Conservation (phyloP, 2,113 vertebrate species). For the Perca flavescens region DNA sequence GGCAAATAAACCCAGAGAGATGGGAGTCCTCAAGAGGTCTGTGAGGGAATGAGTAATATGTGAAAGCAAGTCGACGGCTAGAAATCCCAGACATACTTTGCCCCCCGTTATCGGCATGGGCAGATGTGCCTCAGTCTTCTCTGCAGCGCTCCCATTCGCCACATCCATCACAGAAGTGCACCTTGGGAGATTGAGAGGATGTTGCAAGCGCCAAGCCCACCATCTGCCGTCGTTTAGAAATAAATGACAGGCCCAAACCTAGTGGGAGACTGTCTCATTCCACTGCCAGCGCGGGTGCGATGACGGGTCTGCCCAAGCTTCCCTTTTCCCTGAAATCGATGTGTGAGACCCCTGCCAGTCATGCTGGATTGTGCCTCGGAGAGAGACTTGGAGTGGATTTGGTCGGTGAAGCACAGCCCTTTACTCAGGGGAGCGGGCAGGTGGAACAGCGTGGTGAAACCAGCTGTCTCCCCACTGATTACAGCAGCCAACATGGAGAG, state of each 20-base stretch:
- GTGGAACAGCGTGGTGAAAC: slow-evolving; percentile 76
- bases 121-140: slow-evolving; percentile 81
- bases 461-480: slow-evolving; percentile 80
- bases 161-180: slow-evolving; percentile 83
- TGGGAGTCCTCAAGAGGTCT: slow-evolving; percentile 55
- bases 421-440: slow-evolving; percentile 77
- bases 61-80: slow-evolving; percentile 54
- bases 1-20: slow-evolving; percentile 62
- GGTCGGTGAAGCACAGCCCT: slow-evolving; percentile 75
- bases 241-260: slow-evolving; percentile 82
- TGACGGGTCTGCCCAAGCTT: slow-evolving; percentile 75
- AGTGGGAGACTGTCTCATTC: slow-evolving; percentile 79
- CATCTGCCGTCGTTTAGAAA: slow-evolving; percentile 85
- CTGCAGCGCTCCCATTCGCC: slow-evolving; percentile 72
- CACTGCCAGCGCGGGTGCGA: slow-evolving; percentile 68
- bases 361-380: slow-evolving; percentile 64
- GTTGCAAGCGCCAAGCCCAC: slow-evolving; percentile 76
- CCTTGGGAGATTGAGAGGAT: slow-evolving; percentile 80
- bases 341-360: slow-evolving; percentile 80
- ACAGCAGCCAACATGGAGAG: slow-evolving; percentile 65
- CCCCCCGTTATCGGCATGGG: slow-evolving; percentile 77
- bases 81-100: slow-evolving; percentile 73
- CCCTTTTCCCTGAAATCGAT: slow-evolving; percentile 69
- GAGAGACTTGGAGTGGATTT: slow-evolving; percentile 78
- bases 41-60: slow-evolving; percentile 65